Evolutionary conservation across 2,888 invertebrate genomes (phyloP), one percentile per base, ranked within the genome.

Genomic region (Ptilodon capucinus): DNA sequence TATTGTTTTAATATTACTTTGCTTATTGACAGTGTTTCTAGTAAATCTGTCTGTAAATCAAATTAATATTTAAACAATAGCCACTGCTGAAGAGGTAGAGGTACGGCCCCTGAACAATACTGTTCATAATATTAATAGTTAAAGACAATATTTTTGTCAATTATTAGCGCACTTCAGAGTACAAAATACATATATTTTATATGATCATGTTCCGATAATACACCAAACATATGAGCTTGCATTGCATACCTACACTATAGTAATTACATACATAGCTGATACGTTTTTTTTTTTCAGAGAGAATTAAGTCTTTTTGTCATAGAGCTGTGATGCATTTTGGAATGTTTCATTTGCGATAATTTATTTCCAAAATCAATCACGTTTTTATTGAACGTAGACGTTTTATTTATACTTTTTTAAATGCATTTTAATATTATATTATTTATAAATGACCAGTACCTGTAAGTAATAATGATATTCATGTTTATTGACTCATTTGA

Each of bases 401-500:
- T 65, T 51, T 44, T 40, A 51, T 63, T 64, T 54, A 57, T 65
- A 48, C 57, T 46, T 48, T 58, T 64, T 52, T 51, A 46, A 19
- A 55, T 51, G 51, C 59, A 58, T 63, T 66, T 54, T 57, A 66
- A 59, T 58, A 42, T 47, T 60, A 46, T 60, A 55, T 54, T 54
- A 57, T 70, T 64, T 64, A 60, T 71, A 68, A 71, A 60, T 60
- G 55, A 79, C 80, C 90, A 90, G 90, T 90, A 87, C 90, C 90
- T 91, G 90, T 82, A 88, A 89, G 90, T 79, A 66, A 71, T 74
- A 75, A 86, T 79, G 76, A 90, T 90, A 91, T 90, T 90, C 90
- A 86, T 82, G 69, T 57, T 46, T 64, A 61, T 64, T 61, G 59
- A 66, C 57, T 65, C 65, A 60, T 58, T 54, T 54, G 32, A 52